Conservation (phyloP, 2,113 vertebrate genomes). For the Coregonus clupeaformis region DNA sequence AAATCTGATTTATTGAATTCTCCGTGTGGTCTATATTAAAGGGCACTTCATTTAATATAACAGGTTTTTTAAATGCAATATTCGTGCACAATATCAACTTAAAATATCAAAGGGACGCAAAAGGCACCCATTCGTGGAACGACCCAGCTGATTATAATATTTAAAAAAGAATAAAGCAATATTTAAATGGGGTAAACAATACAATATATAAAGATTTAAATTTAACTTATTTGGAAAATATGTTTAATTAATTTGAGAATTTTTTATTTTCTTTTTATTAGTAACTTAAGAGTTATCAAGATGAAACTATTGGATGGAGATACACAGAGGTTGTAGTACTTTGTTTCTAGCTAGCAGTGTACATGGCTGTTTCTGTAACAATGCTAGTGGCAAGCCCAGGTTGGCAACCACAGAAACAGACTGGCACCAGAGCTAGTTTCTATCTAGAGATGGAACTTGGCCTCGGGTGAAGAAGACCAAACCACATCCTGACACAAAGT, state of each 20-base stretch:
- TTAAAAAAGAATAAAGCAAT: conserved; percentile 61
- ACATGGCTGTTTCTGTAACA: too few species aligned
- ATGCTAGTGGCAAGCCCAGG: too few species aligned
- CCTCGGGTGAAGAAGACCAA: conserved; percentile 39
- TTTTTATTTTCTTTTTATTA: conserved; percentile 53
- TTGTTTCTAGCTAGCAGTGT: conserved; percentile 13
- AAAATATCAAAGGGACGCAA: too few species aligned
- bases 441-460: conserved; percentile 24
- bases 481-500: conserved; percentile 33
- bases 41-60: too few species aligned
- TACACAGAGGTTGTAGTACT: conserved; percentile 39
- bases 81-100: too few species aligned
- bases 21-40: too few species aligned
- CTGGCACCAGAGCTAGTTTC: background rate
- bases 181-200: conserved; percentile 72
- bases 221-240: conserved; percentile 71
- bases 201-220: conserved; percentile 65
- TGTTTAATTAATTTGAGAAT: conserved; percentile 46
- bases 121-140: too few species aligned
- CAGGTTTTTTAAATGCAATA: too few species aligned
- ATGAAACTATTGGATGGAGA: conserved; percentile 38
- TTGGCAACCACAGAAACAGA: too few species aligned
- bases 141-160: conserved; percentile 57
- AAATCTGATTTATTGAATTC: too few species aligned
- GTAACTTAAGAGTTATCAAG: conserved; percentile 55